Evolutionary conservation across 2,888 invertebrate species (phyloP), one percentile per base, ranked within the genome.

Genomic region (Nemotelus nigrinus): DNA sequence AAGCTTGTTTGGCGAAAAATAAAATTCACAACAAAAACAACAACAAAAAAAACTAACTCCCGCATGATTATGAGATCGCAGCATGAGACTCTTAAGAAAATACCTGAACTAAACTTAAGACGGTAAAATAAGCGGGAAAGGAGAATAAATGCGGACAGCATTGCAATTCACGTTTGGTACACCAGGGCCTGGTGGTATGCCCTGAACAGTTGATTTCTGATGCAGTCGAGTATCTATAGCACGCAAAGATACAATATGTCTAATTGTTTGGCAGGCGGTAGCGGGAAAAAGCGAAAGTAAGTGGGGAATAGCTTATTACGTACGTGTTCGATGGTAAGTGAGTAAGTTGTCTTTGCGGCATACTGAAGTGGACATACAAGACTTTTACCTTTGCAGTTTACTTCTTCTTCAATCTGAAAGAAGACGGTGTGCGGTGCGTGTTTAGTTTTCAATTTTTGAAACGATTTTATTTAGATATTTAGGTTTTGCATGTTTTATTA

Each of bases 361-460:
- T 70, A 70, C 55, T 70, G 55, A 70, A 44, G 63, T 63, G 74
- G 74, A 60, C 74, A 74, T 44, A 50, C 74, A 74, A 74, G 74
- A 74, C 74, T 74, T 74, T 74, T 74, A 74, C 74, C 74, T 63
- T 45, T 74, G 50, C 74, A 74, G 74, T 74, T 72, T 47, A 72
- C 72, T 58, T 72, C 58, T 25, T 25, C 25, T 58, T 58, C 72
- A 58, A 45, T 58, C 58, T 57, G 63, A 74, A 44, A 41, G 74
- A 70, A 50, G 60, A 74, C 57, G 74, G 41, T 63, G 74, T 63
- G 74, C 53, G 58, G 39, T 58, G 25, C 25, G 25, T 25, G 25
- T 25, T 25, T 25, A 25, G 25, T 25, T 25, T 25, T 25, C 25
- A 25, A 25, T 25, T 25, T 25, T 25, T 25, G 25, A 25, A 25